Evolutionary conservation across 2,113 vertebrate species (phyloP), one percentile per base, ranked within the genome.

Genomic region (Pelecanoides urinatrix): DNA sequence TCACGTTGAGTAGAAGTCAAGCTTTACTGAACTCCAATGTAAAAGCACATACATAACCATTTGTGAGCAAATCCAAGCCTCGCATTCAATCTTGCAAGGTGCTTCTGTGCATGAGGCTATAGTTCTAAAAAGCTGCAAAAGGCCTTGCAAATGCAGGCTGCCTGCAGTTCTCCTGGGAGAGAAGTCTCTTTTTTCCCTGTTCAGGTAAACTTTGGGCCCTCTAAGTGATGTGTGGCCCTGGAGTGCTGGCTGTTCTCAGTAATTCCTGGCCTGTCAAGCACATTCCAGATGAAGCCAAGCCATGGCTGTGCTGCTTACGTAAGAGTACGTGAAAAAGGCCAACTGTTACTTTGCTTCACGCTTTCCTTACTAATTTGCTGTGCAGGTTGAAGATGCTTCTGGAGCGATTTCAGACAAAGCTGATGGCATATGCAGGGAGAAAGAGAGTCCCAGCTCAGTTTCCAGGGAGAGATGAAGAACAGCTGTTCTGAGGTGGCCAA

Each of bases 301-400:
- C 47, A 5, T 14, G 12, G 23, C 67, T 56, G 27, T 36, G 50
- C 76, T 36, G 18, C 45, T 42, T 67, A n/a, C 4, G 1, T 17
- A 52, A 26, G 45, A 66, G 32, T 5, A 50, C 0, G 3, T 32
- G 32, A 38, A 53, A 55, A 70, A 62, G 56, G n/a, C 42, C 4
- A 1, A 32, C 21, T 38, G 15, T 19, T 36, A 40, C 58, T 59
- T 59, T 59, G 49, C 34, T 94, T 40, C 95, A 79, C 29, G 7
- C 52, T 63, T 53, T 17, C 50, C 70, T 55, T 32, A 47, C 34
- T 55, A 6, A 45, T 77, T 94, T 79, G 19, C 61, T 61, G 52
- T 75, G 12, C 85, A 99, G 99, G 94, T 79, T 99, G 94, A 98
- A 98, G 87, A 97, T 97, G 68, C 94, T 99, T 77, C 88, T 99